phyloP scores from a whole-genome alignment of 1,140 invertebrate species.

The Acromyrmex echinatior region DNA sequence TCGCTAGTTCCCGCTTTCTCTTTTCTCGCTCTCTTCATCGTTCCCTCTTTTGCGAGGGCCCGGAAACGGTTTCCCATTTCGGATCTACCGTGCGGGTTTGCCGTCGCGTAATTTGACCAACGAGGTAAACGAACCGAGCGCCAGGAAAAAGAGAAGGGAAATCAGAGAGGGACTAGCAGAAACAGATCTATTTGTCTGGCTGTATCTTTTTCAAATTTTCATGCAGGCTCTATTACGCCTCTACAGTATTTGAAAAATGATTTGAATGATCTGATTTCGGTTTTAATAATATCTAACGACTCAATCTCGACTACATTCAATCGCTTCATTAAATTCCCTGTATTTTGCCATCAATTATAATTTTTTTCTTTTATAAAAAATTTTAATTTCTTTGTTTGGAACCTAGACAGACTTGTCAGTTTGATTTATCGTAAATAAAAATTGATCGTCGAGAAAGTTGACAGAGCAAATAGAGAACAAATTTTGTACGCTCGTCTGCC shows the following conservation, averaged over 20 bases:
- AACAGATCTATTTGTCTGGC: conserved; percentile 32
- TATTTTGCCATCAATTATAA: neutral
- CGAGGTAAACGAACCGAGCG: conserved; percentile 59
- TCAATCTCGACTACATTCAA: neutral
- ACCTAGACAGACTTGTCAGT: neutral
- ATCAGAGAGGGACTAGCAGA: conserved; percentile 42
- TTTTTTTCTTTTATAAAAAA: neutral
- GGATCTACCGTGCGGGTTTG: conserved; percentile 54
- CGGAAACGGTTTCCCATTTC: conserved; percentile 70
- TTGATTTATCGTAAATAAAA: conserved; percentile 38
- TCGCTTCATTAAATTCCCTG: neutral
- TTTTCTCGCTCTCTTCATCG: conserved; percentile 28
- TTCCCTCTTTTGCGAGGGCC: conserved; percentile 19
- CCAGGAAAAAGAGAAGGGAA: conserved; percentile 42
- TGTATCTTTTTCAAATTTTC: conserved; percentile 39
- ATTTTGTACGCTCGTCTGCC: neutral
- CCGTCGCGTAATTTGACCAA: conserved; percentile 64
- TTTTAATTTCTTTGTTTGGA: neutral
- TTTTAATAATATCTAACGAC: conserved; percentile 2
- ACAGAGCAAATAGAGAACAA: neutral
- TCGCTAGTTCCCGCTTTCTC: conserved; percentile 1
- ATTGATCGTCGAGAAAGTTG: neutral
- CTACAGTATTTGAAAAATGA: neutral
- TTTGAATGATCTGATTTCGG: neutral
- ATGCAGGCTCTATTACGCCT: neutral